Conservation (phyloP, 2,888 invertebrate genomes). For the Mechanitis mazaeus region DNA sequence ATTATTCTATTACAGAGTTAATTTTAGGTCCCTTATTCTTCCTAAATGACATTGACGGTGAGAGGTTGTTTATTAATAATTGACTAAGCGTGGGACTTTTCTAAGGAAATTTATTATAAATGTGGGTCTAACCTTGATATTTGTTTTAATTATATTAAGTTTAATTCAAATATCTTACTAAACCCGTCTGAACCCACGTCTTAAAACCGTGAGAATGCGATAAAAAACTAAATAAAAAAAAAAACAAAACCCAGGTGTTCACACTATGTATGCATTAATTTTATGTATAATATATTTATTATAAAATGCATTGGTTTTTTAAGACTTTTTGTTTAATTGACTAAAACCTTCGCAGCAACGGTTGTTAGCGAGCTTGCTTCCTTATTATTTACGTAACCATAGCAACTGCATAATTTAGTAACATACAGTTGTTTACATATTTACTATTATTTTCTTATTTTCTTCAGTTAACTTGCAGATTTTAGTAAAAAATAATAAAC, state of each 20-base stretch:
- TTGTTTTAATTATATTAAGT: no score
- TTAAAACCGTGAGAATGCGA: no score
- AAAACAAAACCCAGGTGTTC: no score
- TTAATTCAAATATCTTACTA: no score
- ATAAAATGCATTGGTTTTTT: background rate
- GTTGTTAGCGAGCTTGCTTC: conserved; percentile 3
- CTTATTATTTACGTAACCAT: conserved; percentile 27
- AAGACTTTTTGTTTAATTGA: background rate
- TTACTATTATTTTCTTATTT: conserved; percentile 31
- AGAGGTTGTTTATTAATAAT: background rate
- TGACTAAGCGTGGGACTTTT: no score
- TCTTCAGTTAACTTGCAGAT: conserved; percentile 23
- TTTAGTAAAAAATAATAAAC: conserved; percentile 22
- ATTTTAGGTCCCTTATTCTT: conserved; percentile 15
- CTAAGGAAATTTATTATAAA: no score
- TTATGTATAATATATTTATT: no score
- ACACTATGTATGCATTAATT: no score
- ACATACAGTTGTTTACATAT: conserved; percentile 25
- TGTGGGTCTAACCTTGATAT: no score
- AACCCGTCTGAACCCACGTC: no score
- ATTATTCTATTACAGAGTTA: conserved; percentile 20
- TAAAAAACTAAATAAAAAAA: no score
- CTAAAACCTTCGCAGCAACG: conserved; percentile 1
- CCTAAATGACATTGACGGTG: conserved; percentile 12
- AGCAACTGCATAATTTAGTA: conserved; percentile 27